Evolutionary conservation across 2,888 invertebrate genomes (phyloP).

Genomic region (Pecten maximus): DNA sequence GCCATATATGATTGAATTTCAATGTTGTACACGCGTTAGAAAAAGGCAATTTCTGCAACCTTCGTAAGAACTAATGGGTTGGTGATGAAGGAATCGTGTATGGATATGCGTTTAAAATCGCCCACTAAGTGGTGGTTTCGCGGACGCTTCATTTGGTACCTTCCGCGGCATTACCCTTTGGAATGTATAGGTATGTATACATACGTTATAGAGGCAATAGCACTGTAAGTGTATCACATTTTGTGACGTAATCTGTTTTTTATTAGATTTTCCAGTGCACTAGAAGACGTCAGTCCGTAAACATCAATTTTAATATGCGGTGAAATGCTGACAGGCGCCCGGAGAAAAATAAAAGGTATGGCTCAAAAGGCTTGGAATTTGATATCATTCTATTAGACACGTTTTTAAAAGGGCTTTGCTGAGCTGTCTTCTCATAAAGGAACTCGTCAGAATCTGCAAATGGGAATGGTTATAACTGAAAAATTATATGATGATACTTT

Average conservation of each 20-base stretch:
- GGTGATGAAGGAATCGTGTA: not conserved
- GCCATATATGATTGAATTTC: no score
- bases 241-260: not conserved
- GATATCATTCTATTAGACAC: not conserved
- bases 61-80: not conserved
- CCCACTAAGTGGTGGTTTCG: not conserved
- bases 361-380: not conserved
- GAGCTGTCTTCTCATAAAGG: not conserved
- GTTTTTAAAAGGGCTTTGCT: not conserved
- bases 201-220: not conserved
- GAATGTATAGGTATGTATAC: not conserved
- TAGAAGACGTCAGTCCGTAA: not conserved
- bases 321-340: not conserved
- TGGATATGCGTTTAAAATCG: not conserved
- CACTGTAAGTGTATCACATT: not conserved
- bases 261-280: not conserved
- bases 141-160: not conserved
- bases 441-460: not conserved
- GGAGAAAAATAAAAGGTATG: not conserved
- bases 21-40: no score
- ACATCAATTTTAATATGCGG: not conserved
- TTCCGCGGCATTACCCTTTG: not conserved
- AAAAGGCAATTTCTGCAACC: no score
- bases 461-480: not conserved
- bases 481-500: not conserved